Evolutionary conservation across 2,113 vertebrate genomes (phyloP).

Genomic region (Dicrurus megarhynchus): DNA sequence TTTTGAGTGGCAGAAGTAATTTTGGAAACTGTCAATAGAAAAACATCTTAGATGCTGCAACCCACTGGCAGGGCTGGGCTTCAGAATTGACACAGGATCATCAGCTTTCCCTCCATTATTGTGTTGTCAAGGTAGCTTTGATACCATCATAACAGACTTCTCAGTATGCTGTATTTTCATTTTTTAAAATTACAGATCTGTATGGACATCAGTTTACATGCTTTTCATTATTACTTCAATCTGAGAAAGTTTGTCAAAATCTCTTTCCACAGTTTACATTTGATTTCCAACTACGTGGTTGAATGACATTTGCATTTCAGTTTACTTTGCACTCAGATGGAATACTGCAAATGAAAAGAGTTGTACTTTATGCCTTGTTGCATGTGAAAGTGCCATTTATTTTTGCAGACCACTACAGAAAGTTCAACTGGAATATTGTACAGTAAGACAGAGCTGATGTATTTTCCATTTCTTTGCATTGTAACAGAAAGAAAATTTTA

Average conservation of each 20-base stretch:
- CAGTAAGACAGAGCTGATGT: slow-evolving; percentile 68
- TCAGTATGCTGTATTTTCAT: neutral
- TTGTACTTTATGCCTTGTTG: slow-evolving; percentile 54
- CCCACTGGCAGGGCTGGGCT: slow-evolving; percentile 18
- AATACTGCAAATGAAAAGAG: slow-evolving; percentile 2
- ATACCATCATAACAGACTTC: slow-evolving; percentile 13
- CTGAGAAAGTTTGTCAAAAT: slow-evolving; percentile 42
- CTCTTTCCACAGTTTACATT: slow-evolving; percentile 11
- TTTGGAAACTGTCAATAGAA: slow-evolving; percentile 47
- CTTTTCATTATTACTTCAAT: slow-evolving; percentile 18
- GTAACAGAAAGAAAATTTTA: slow-evolving; percentile 67
- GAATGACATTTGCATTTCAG: neutral
- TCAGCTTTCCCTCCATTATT: slow-evolving; percentile 2
- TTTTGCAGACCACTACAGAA: slow-evolving; percentile 65
- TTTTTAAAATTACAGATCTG: slow-evolving; percentile 10
- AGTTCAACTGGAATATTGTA: slow-evolving; percentile 67
- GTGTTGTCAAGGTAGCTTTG: slow-evolving; percentile 40
- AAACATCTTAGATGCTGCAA: slow-evolving; percentile 26
- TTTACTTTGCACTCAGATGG: slow-evolving; percentile 35
- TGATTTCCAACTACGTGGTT: neutral
- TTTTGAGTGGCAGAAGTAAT: slow-evolving; percentile 63
- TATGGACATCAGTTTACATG: slow-evolving; percentile 30
- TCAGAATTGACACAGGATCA: slow-evolving; percentile 34
- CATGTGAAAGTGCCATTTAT: slow-evolving; percentile 72
- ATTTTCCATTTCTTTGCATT: slow-evolving; percentile 69